phyloP scores from a whole-genome alignment of 1,140 invertebrate species.

The Agrypnia vestita region DNA sequence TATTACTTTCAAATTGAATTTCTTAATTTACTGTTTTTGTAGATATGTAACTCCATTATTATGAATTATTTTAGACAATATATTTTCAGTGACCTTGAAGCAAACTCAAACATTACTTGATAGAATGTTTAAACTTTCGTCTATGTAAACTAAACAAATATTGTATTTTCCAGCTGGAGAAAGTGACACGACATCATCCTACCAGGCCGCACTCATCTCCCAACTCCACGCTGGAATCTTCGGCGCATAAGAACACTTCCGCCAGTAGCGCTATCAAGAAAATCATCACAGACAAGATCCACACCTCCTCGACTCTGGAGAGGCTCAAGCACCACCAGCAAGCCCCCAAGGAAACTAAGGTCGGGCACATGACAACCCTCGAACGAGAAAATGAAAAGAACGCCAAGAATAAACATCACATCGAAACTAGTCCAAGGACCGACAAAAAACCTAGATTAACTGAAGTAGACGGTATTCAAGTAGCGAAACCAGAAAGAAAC shows the following conservation, averaged over 20 bases:
- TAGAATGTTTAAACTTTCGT: too few relatives aligned
- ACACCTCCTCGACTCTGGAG: conserved; percentile 66
- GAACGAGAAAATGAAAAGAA: conserved; percentile 73
- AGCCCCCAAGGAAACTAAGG: conserved; percentile 49
- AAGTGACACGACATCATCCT: conserved; percentile 68
- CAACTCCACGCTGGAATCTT: conserved; percentile 69
- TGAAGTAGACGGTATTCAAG: conserved; percentile 19
- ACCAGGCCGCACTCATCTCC: conserved; percentile 65
- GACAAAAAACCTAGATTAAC: conserved; percentile 15
- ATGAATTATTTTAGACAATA: too few relatives aligned
- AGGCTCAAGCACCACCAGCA: conserved; percentile 72
- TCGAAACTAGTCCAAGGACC: background rate
- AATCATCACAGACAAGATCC: conserved; percentile 70
- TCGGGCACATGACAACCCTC: conserved; percentile 66
- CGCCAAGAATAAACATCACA: conserved; percentile 63
- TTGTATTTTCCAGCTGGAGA: conserved; percentile 68
- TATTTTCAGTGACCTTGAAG: too few relatives aligned
- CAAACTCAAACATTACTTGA: too few relatives aligned
- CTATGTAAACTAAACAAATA: conserved; percentile 2
- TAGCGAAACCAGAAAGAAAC: conserved; percentile 67
- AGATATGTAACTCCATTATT: too few relatives aligned
- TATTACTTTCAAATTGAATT: too few relatives aligned
- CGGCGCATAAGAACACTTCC: conserved; percentile 62
- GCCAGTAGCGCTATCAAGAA: conserved; percentile 68
- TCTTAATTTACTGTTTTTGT: too few relatives aligned